Base-by-base conservation (phyloP, 2,113 vertebrate genomes). In the Colius striatus region DNA sequence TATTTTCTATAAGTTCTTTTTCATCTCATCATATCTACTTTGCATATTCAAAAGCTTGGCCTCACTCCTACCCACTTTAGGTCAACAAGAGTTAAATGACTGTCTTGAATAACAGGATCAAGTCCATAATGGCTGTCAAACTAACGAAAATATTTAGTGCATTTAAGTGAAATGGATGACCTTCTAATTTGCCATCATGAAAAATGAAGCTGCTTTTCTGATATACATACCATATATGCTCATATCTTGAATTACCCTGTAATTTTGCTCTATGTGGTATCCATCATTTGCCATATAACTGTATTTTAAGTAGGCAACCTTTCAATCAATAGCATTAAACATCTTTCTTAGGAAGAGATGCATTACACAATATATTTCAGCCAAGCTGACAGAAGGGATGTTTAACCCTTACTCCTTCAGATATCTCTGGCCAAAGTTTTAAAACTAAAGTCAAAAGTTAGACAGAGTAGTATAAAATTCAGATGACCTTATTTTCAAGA, bases 321-420 rank as follows among this genome's bases (percentile, higher is more conserved):
- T 92, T 76, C 83, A 95, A 93, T 96, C 91, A 96, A 92, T 96
- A 95, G 51, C 45, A n/a, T 91, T 95, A 94, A 96, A 89, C 67
- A 87, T 83, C 92, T 90, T 93, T 90, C 80, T 95, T 83, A 47
- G 41, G 75, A 94, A 63, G 74, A 90, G 87, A 50, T 95, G 48
- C 53, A 73, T 86, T 91, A 36, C 43, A 85, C 32, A 78, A 90
- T 88, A 58, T 78, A 93, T 95, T 66, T 84, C 57, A 60, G 47
- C 66, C 72, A 84, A 84, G n/a, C 8, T 90, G 91, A 84, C 51
- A 71, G 58, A 84, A 74, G 45, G 51, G 60, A 73, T 8, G 3
- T 76, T 94, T 92, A 89, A 92, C 74, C 48, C 84, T 73, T 48
- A 29, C 6, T 71, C 23, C 45, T 38, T 89, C 55, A 77, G 22